phyloP scores from a whole-genome alignment of 37 sponge, comb jelly and placozoan genomes.

The Diacarnus erythraeanus region DNA sequence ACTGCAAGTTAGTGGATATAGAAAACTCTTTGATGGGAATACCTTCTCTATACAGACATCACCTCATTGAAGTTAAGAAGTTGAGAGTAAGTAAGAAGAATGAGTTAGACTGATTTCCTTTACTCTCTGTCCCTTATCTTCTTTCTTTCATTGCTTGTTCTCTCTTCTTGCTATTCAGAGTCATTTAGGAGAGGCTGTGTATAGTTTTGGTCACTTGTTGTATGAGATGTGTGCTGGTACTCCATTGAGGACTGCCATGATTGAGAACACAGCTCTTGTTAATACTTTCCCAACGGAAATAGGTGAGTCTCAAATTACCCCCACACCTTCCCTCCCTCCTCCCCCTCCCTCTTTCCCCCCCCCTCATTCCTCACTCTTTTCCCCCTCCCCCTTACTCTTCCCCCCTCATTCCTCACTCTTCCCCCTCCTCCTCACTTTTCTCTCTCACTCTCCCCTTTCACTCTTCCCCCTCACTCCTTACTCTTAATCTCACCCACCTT shows the following conservation, averaged over 20 bases:
- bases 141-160: constrained; percentile 10
- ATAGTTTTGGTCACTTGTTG: constrained; percentile 85
- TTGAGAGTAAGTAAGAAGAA: constrained; percentile 28
- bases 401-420: neutral
- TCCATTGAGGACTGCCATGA: constrained; percentile 29
- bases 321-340: neutral
- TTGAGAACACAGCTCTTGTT: no score
- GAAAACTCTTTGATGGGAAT: constrained; percentile 76
- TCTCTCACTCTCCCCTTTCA: neutral
- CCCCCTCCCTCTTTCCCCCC: neutral
- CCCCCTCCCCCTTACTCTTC: neutral
- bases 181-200: constrained; percentile 50
- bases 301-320: neutral
- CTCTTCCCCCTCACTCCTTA: neutral
- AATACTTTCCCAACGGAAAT: neutral
- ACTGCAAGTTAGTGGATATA: constrained; percentile 73
- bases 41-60: constrained; percentile 59
- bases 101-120: no score
- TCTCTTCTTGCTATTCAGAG: constrained; percentile 23
- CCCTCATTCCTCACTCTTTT: neutral
- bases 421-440: neutral
- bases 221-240: constrained; percentile 78
- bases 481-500: neutral
- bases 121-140: no score
- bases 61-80: constrained; percentile 51